A percentile compares a stretch with the other conserved stretches of the same genome.
phyloP scores from a whole-genome alignment of 1,140 invertebrate genomes.

The Euglossa dilemma region DNA sequence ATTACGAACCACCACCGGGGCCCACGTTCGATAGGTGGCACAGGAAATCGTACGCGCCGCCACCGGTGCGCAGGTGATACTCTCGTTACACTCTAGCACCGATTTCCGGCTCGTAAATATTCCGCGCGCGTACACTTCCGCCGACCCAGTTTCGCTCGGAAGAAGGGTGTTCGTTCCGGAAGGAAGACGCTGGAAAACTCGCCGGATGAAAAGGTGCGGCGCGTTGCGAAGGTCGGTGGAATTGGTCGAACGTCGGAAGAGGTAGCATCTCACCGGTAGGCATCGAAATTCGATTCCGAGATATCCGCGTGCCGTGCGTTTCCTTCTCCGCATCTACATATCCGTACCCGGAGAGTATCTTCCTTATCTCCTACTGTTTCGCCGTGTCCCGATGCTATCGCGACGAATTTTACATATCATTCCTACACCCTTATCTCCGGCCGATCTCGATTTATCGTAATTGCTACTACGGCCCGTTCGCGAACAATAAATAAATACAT shows the following conservation, averaged over 20 bases:
- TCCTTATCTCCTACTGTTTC: slow-evolving; percentile 24
- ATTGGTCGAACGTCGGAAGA: no score
- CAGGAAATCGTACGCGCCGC: slow-evolving; percentile 32
- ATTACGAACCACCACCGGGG: slow-evolving; percentile 16
- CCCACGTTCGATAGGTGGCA: neutral
- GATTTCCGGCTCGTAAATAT: slow-evolving; percentile 39
- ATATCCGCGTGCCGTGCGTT: neutral
- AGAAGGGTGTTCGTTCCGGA: neutral
- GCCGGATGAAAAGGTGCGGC: neutral
- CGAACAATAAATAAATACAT: slow-evolving; percentile 35
- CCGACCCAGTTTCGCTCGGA: neutral
- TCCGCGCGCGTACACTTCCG: neutral
- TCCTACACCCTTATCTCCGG: neutral
- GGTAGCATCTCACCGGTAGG: no score
- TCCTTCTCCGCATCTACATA: slow-evolving; percentile 1
- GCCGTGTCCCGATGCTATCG: slow-evolving; percentile 21
- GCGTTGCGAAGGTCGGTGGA: no score
- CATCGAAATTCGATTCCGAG: no score
- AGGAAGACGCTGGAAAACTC: neutral
- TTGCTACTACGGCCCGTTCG: neutral
- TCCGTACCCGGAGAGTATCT: slow-evolving; percentile 4
- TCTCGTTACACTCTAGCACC: slow-evolving; percentile 1
- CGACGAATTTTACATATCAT: slow-evolving; percentile 11
- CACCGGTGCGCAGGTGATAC: slow-evolving; percentile 59
- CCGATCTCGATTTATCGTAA: slow-evolving; percentile 22